Evolutionary conservation across 1,140 invertebrate species (phyloP), one percentile per base, ranked within the genome.

Genomic region (Diploscapter pachys): DNA sequence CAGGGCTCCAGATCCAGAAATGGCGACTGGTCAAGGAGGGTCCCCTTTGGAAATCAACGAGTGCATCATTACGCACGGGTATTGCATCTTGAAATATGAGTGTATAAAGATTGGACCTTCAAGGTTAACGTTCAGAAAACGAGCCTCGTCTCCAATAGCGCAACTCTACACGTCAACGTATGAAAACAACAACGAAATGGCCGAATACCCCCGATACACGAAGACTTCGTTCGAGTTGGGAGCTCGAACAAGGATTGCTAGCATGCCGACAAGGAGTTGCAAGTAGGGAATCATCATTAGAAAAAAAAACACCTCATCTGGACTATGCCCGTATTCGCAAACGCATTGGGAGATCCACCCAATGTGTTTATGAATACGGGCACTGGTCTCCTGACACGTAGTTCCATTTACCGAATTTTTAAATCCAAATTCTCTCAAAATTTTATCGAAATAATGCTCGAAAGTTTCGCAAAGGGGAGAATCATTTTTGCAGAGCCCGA

Each of bases 121-220:
- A 59, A 59, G 9, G 9, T 11, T 11, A 59, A 59, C 9, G 31
- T 59, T 59, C 31, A 59, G 31, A 59, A 11, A 11, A 59, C 9
- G 31, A 59, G 57, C 31, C 31, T 55, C 53, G 2, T 54, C 57
- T 6, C 63, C 31, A 55, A 54, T 54, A 5, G n/a, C 66, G 6
- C 31, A 31, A 31, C 31, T 31, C 31, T 31, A 31, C 31, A 31
- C 31, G 31, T 31, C 31, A 31, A 31, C 31, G 31, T 31, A 31
- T 31, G 31, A 31, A 31, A 31, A 31, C 31, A 31, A 31, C 31
- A 31, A 31, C 31, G 66, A 68, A n/a, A 55, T 55, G 5, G 52
- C 66, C n/a, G 66, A 68, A 68, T 68, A 68, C 48, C 66, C 66
- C 5, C 48, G 66, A 9, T 68, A 68, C 52, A 68, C 66, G 51